Evolutionary conservation across 2,888 invertebrate species (phyloP).

Genomic region (Asteroscopus sphinx): DNA sequence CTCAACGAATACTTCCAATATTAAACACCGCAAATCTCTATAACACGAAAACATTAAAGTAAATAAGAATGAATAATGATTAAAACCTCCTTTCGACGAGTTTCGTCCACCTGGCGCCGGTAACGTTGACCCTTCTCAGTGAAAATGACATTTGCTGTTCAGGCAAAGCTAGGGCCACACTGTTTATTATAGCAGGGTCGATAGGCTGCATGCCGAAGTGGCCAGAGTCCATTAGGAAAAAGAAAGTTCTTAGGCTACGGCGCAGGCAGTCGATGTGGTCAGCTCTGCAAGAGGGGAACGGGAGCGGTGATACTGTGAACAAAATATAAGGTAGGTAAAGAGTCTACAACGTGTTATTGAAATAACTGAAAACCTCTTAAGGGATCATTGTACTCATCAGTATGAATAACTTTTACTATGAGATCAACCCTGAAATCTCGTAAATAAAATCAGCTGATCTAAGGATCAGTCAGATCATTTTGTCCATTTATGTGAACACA

Average conservation of each 20-base stretch:
- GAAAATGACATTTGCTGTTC: slow-evolving; percentile 78
- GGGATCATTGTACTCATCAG: too few species aligned
- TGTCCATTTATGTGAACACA: too few species aligned
- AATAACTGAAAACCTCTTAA: too few species aligned
- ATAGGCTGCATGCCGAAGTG: slow-evolving; percentile 79
- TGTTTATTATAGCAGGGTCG: slow-evolving; percentile 78
- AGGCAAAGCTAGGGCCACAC: slow-evolving; percentile 76
- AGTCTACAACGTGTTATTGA: too few species aligned
- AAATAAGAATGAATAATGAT: slow-evolving; percentile 33
- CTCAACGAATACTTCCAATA: background rate
- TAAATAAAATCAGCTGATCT: too few species aligned
- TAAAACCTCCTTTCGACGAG: slow-evolving; percentile 76
- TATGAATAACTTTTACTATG: too few species aligned
- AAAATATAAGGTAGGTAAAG: slow-evolving; percentile 4
- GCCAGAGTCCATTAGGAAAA: slow-evolving; percentile 81
- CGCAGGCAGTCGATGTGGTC: slow-evolving; percentile 80
- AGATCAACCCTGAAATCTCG: too few species aligned
- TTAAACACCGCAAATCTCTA: slow-evolving; percentile 26
- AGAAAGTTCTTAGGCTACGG: slow-evolving; percentile 81
- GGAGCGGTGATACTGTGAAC: slow-evolving; percentile 71
- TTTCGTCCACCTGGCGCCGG: slow-evolving; percentile 83
- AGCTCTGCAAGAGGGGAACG: slow-evolving; percentile 80
- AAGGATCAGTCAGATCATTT: too few species aligned
- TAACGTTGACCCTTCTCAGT: slow-evolving; percentile 80
- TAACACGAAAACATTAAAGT: slow-evolving; percentile 9